phyloP scores from a whole-genome alignment of 2,797 vertebrate genomes.

The Sylvilagus floridanus region DNA sequence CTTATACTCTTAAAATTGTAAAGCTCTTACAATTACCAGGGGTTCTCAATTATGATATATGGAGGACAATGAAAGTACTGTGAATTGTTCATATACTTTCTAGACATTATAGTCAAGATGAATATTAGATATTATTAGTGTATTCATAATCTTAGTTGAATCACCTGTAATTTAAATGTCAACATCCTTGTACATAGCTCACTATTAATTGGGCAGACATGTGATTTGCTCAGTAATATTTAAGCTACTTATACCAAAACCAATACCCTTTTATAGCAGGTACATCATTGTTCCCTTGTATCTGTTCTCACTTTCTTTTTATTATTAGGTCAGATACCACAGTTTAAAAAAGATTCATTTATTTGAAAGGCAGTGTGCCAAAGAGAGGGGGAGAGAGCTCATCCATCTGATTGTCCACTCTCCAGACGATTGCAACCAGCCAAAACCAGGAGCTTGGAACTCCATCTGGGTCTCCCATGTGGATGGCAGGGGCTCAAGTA shows the following conservation, averaged over 20 bases:
- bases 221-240: not conserved
- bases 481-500: too few relatives aligned
- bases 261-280: not conserved
- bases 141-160: not conserved
- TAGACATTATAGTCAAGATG: conserved; percentile 19
- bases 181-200: not conserved
- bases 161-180: not conserved
- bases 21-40: conserved; percentile 67
- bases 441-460: too few relatives aligned
- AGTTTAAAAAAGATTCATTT: too few relatives aligned
- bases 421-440: too few relatives aligned
- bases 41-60: conserved; percentile 26
- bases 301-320: not conserved
- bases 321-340: not conserved
- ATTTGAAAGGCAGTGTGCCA: too few relatives aligned
- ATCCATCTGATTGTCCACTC: too few relatives aligned
- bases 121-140: conserved; percentile 54
- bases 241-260: not conserved
- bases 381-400: too few relatives aligned
- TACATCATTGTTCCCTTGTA: not conserved
- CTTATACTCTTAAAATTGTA: conserved; percentile 76
- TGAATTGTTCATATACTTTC: conserved; percentile 27
- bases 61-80: conserved; percentile 4
- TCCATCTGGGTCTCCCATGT: too few relatives aligned
- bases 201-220: not conserved